Percentiles rank a stretch among this genome's conserved stretches.
phyloP scores from a whole-genome alignment of 2,113 vertebrate genomes.

The Hemibagrus wyckioides region DNA sequence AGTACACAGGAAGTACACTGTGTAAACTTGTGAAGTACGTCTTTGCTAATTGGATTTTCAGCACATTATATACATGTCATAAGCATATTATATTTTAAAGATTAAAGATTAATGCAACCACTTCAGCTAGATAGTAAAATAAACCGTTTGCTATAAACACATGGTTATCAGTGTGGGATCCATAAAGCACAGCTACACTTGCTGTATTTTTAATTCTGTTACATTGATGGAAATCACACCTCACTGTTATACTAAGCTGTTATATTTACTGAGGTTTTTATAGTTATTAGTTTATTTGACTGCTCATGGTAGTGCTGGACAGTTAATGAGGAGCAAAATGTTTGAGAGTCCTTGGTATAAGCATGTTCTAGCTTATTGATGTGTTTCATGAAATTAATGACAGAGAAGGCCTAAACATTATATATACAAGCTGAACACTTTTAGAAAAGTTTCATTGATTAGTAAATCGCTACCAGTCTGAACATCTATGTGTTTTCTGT shows the following conservation, averaged over 20 bases:
- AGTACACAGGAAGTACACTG: too few species aligned
- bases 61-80: neutral
- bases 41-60: neutral
- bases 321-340: too few species aligned
- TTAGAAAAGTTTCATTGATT: neutral
- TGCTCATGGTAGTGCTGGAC: neutral
- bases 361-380: too few species aligned
- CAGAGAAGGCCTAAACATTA: neutral
- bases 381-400: too few species aligned
- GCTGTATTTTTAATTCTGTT: too few species aligned
- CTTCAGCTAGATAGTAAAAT: neutral
- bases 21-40: too few species aligned
- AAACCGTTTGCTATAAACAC: neutral
- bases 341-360: too few species aligned
- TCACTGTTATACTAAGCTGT: neutral
- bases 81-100: neutral
- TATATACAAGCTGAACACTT: neutral
- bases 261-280: neutral
- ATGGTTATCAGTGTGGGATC: neutral
- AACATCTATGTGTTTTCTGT: slow-evolving; percentile 79
- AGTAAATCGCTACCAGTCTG: slow-evolving; percentile 84
- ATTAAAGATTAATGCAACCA: neutral
- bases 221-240: too few species aligned
- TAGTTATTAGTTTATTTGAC: too few species aligned
- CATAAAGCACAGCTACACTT: neutral